Percentiles rank a stretch among this genome's conserved stretches.
phyloP scores from a whole-genome alignment of 2,888 invertebrate genomes.

The Chironomus tentans region DNA sequence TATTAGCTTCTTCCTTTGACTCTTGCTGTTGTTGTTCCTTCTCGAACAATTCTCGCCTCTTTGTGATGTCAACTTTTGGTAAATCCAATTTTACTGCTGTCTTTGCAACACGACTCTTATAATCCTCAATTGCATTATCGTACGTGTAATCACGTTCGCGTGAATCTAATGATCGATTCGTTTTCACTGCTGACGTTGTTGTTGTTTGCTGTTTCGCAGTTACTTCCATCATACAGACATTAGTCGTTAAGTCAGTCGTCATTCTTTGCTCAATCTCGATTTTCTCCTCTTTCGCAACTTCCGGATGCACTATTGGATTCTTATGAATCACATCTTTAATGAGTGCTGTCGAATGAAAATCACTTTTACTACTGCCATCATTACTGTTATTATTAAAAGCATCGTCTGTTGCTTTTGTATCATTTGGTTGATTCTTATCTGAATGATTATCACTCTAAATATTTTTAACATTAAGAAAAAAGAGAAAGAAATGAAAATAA shows the following conservation, averaged over 20 bases:
- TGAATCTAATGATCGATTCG: constrained; percentile 42
- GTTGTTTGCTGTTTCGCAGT: constrained; percentile 28
- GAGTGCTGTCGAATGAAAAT: constrained; percentile 19
- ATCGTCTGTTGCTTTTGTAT: constrained; percentile 16
- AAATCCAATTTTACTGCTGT: constrained; percentile 47
- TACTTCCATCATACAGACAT: background rate
- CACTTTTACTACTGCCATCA: background rate
- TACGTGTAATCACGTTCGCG: constrained; percentile 67
- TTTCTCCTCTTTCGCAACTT: background rate
- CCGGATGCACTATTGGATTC: constrained; percentile 27
- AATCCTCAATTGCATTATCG: constrained; percentile 78
- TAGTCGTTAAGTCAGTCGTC: background rate
- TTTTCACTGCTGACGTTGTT: constrained; percentile 33
- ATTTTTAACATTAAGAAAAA: constrained; percentile 26
- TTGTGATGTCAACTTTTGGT: constrained; percentile 73
- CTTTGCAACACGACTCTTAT: constrained; percentile 64
- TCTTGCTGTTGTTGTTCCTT: constrained; percentile 50
- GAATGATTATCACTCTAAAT: constrained; percentile 49
- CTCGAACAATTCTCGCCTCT: constrained; percentile 76
- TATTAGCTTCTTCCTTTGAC: constrained; percentile 29
- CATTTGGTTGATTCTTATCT: constrained; percentile 30
- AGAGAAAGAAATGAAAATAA: constrained; percentile 23
- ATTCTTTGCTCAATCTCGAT: background rate
- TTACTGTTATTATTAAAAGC: constrained; percentile 5
- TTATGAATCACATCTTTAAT: constrained; percentile 25